Evolutionary conservation across 1,140 invertebrate species (phyloP), one percentile per base, ranked within the genome.

Genomic region (Aphidius ervi): DNA sequence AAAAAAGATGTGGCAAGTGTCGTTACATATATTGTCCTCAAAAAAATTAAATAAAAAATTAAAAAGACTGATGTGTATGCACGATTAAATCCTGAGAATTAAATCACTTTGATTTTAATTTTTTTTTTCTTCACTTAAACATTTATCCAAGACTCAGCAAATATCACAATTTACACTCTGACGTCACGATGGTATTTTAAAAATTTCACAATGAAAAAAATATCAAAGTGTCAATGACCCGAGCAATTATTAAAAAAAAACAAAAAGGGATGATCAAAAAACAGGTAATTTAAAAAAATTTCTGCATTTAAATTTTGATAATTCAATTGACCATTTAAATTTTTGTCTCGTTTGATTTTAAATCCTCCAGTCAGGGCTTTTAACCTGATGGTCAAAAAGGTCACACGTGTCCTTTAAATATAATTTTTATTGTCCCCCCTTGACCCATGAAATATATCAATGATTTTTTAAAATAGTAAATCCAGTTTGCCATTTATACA

Each of bases 401-500:
- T 48, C 6, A 48, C 47, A 48, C 47, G 47, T n/a, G 47, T 6
- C 47, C 47, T 48, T n/a, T 48, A n/a, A n/a, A n/a, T n/a, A 5
- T 48, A n/a, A 48, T n/a, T 31, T 31, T 31, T 31, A 48, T 48
- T 20, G 47, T n/a, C 20, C 47, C 47, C 47, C 40, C 10, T 39
- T 54, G 52, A 54, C 52, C 52, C 52, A 4, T 42, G 9, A 39
- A 16, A 16, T 16, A 54, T 54, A 37, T 54, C 52, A 10, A 6
- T n/a, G 37, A 39, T n/a, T 46, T 52, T 39, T 31, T 6, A 31
- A 39, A 6, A 53, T 53, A 53, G 41, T 41, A 8, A 46, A 55
- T 56, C 23, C 39, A 20, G 9, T 56, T 46, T 64, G 58, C 65
- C 50, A 61, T 61, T 56, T 6, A 6, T 46, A 39, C 6, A 52